These are phyloP conservation scores for Elmis aenea DNA, from an alignment of 2,888 invertebrate species.

Conservation along the genomic window DNA sequence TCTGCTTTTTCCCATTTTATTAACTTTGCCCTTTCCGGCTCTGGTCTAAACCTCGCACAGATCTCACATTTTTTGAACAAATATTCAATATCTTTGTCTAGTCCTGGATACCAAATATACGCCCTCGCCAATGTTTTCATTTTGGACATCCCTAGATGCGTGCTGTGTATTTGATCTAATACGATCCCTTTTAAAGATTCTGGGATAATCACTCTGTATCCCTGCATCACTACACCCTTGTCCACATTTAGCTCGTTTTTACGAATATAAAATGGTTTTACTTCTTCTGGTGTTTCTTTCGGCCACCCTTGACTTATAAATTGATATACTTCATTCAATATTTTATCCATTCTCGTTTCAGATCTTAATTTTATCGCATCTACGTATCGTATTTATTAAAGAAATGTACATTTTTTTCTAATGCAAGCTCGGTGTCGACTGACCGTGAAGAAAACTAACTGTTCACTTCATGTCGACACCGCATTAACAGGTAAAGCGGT, in stretches of 20 bases:
- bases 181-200: slow-evolving; percentile 6
- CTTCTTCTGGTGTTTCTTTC: neutral
- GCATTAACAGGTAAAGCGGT: too few species aligned
- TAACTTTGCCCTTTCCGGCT: slow-evolving; percentile 26
- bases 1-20: slow-evolving; percentile 26
- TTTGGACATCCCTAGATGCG: slow-evolving; percentile 21
- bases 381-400: too few species aligned
- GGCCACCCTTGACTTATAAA: slow-evolving; percentile 5
- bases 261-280: slow-evolving; percentile 5
- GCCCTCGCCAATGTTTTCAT: slow-evolving; percentile 30
- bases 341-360: neutral
- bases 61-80: slow-evolving; percentile 24
- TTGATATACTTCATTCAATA: neutral
- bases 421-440: too few species aligned
- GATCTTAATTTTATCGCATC: too few species aligned
- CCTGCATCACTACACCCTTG: slow-evolving; percentile 12
- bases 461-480: too few species aligned
- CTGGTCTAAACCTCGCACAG: slow-evolving; percentile 28
- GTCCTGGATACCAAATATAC: slow-evolving; percentile 30
- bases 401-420: too few species aligned
- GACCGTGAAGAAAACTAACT: too few species aligned
- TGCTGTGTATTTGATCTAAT: slow-evolving; percentile 13
- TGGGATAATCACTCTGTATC: slow-evolving; percentile 6
- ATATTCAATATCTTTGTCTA: slow-evolving; percentile 30
- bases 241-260: neutral